These are phyloP conservation scores for Bos taurus DNA, from an alignment of 2,113 vertebrate genomes.

Conservation along the genomic window DNA sequence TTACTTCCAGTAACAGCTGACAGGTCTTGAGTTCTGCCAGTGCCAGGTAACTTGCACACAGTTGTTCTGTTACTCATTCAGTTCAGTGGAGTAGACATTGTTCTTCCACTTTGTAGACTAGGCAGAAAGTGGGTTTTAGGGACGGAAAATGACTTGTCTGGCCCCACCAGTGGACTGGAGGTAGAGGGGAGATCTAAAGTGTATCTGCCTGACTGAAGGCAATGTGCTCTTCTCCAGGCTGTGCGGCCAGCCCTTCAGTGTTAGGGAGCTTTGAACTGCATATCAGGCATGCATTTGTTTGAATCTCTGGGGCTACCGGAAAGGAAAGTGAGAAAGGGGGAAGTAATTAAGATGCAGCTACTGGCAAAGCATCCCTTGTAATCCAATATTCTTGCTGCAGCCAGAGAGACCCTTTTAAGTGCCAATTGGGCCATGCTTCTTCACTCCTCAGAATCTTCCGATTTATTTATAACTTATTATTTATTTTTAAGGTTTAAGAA, in stretches of 20 bases:
- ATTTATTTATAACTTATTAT: neutral
- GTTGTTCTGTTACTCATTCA: neutral
- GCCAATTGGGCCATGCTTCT: neutral
- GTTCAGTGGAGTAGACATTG: neutral
- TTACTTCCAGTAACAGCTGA: neutral
- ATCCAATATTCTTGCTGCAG: neutral
- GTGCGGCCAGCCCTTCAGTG: neutral
- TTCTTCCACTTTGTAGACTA: neutral
- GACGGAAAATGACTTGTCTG: neutral
- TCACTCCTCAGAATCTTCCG: neutral
- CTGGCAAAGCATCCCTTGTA: slow-evolving; percentile 43
- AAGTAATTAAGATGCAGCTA: slow-evolving; percentile 51
- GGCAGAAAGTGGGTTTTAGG: neutral
- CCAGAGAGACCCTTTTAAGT: neutral
- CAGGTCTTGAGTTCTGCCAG: neutral
- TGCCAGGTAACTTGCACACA: neutral
- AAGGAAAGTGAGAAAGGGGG: slow-evolving; percentile 54
- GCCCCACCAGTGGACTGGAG: neutral
- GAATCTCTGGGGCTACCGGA: slow-evolving; percentile 42
- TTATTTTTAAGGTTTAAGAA: neutral
- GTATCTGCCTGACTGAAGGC: neutral
- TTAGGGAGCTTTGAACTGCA: neutral
- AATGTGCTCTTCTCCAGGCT: neutral
- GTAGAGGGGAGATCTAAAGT: neutral
- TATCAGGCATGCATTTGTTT: slow-evolving; percentile 53